A percentile compares a stretch with the other conserved stretches of the same genome.
Conservation (phyloP, 2,113 vertebrate genomes). For the Numenius arquata region DNA sequence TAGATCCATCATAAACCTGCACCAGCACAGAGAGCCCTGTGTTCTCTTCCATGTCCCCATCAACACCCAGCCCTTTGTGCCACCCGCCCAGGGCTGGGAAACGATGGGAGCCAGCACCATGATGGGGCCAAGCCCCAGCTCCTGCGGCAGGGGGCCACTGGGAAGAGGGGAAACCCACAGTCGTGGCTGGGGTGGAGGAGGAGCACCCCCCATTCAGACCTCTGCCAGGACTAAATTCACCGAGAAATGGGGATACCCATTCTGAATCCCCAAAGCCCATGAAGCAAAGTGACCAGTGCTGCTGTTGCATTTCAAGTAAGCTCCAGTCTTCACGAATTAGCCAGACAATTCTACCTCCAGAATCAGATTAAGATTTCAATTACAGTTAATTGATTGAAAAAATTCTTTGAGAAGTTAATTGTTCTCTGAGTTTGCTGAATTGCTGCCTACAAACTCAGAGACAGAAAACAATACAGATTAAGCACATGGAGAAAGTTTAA, state of each 20-base stretch:
- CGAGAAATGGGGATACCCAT: fast-evolving
- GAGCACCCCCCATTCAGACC: not conserved
- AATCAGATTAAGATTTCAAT: not conserved
- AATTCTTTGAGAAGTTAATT: not conserved
- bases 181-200: fast-evolving
- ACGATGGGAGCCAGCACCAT: fast-evolving
- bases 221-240: fast-evolving
- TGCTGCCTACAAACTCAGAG: not conserved
- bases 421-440: not conserved
- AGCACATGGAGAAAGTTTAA: not conserved
- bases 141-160: fast-evolving
- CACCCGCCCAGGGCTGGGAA: not conserved
- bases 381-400: not conserved
- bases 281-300: not conserved
- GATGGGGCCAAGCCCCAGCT: not conserved
- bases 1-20: not conserved
- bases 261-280: not conserved
- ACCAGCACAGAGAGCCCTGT: not conserved
- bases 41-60: not conserved
- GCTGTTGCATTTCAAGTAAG: not conserved
- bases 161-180: not conserved
- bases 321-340: not conserved
- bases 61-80: not conserved
- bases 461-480: constrained; percentile 2
- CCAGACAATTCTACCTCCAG: not conserved